Conservation (phyloP, 2,113 vertebrate genomes). For the Istiophorus platypterus region DNA sequence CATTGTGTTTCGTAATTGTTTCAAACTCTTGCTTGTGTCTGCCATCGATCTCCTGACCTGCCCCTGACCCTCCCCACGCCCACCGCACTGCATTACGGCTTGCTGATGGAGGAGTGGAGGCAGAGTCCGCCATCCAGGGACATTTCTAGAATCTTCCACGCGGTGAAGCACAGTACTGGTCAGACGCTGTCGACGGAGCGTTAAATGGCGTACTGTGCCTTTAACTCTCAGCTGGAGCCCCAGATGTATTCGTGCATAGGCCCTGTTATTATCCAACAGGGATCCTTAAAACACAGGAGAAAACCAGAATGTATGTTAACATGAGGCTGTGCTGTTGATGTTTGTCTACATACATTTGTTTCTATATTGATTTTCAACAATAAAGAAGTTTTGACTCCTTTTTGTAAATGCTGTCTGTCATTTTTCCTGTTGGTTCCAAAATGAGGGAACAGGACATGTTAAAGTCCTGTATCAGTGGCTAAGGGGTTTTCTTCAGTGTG, state of each 20-base stretch:
- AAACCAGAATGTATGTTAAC: slow-evolving; percentile 25
- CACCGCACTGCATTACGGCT: not conserved
- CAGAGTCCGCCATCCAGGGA: not conserved
- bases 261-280: slow-evolving; percentile 3
- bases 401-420: slow-evolving; percentile 30
- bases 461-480: not conserved
- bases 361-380: slow-evolving; percentile 66
- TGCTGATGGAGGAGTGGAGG: not conserved
- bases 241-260: not conserved
- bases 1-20: too few species aligned
- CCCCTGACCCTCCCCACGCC: not conserved
- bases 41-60: not conserved
- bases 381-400: slow-evolving; percentile 63
- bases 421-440: not conserved
- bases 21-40: too few species aligned
- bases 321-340: slow-evolving; percentile 46
- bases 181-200: not conserved
- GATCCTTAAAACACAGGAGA: slow-evolving; percentile 6
- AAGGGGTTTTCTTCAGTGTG: not conserved
- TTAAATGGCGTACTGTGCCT: slow-evolving; percentile 14
- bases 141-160: not conserved
- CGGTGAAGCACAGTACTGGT: not conserved
- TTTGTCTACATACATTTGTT: slow-evolving; percentile 52
- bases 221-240: slow-evolving; percentile 7
- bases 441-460: not conserved